Evolutionary conservation across 2,888 invertebrate genomes (phyloP).

Genomic region (Cantharis lateralis): DNA sequence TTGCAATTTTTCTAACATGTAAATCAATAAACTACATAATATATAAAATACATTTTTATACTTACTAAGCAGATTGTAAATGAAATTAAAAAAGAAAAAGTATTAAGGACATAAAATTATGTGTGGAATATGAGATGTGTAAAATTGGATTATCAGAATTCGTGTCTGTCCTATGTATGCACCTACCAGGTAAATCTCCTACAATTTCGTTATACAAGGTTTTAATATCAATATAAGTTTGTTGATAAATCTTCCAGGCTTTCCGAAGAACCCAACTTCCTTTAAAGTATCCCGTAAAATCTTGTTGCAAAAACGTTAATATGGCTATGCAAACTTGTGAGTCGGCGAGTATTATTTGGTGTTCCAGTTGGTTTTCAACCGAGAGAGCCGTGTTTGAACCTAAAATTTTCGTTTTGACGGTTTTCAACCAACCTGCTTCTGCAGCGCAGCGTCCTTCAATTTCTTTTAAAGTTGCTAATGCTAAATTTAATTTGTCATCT

Average conservation of each 20-base stretch:
- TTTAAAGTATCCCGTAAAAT: constrained; percentile 65
- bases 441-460: constrained; percentile 64
- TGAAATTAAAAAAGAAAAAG: too few species aligned
- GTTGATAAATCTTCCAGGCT: constrained; percentile 72
- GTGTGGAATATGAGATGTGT: too few species aligned
- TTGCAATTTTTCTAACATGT: too few species aligned
- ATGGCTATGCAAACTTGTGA: constrained; percentile 68
- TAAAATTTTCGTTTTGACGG: constrained; percentile 59
- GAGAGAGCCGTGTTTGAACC: constrained; percentile 41
- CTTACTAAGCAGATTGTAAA: too few species aligned
- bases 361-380: constrained; percentile 61
- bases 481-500: constrained; percentile 66
- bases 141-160: not conserved
- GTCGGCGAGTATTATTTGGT: constrained; percentile 70
- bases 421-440: constrained; percentile 61
- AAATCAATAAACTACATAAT: too few species aligned
- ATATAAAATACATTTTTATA: too few species aligned
- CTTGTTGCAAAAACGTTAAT: constrained; percentile 68
- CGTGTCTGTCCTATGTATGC: not conserved
- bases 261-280: constrained; percentile 71
- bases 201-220: constrained; percentile 59
- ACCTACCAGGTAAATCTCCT: constrained; percentile 46
- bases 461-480: constrained; percentile 62
- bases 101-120: too few species aligned
- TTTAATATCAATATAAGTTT: constrained; percentile 63